Evolutionary conservation across 2,888 invertebrate genomes (phyloP), one percentile per base, ranked within the genome.

Genomic region (Plebejus argus): DNA sequence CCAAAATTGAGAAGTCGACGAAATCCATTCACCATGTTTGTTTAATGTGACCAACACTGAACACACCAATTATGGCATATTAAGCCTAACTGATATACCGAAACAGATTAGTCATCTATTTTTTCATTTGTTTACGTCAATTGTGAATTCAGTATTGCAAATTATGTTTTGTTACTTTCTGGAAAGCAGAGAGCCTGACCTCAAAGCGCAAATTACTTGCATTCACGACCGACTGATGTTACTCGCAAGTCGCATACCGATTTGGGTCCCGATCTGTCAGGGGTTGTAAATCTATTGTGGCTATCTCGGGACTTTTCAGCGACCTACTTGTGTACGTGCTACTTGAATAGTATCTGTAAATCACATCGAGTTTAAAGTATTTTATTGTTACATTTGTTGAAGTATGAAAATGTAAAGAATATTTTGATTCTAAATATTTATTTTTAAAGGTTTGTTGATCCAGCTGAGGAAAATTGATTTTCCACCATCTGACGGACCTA

Each of bases 311-410:
- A 74, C 20, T 5, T 71, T 71, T 39, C 74, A 49, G 20, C 49
- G 53, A 49, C 74, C 74, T 39, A 49, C 49, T 74, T 49, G 53
- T 39, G 7, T 74, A 7, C 72, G 72, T 49, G 23, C 4, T 28
- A 23, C 53, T 71, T 28, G 74, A 74, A 53, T 15, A 28, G 28
- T 28, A 28, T n/a, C n/a, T 53, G 53, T 28, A 23, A 49, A 74
- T 39, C 39, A 71, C 10, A 53, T 74, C 74, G 18, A 28, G 20
- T 15, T 53, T 20, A 12, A n/a, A n/a, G 74, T 28, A 49, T 72
- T 20, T 72, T 70, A 35, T 71, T 74, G 53, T 74, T 49, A 39
- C 28, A 53, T 74, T 74, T 74, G 74, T 53, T 49, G 74, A 49
- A 49, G 15, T 23, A 49, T 74, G 15, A 53, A 74, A 49, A 74